Percentiles rank a stretch among this genome's conserved stretches.
phyloP scores from a whole-genome alignment of 1,140 invertebrate genomes.

The Drosophila arizonae region DNA sequence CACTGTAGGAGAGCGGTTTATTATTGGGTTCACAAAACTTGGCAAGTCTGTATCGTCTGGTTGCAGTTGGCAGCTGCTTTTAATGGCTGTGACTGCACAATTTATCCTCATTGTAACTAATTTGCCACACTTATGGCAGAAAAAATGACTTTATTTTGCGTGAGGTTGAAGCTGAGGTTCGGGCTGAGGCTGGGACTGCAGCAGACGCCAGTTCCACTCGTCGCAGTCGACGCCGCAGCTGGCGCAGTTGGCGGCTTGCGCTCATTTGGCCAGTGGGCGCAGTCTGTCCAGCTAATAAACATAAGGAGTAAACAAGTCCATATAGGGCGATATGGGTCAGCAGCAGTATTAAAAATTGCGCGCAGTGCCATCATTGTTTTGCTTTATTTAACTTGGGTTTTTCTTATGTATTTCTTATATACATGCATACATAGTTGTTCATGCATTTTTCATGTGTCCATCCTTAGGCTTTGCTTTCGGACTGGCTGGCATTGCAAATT shows the following conservation, averaged over 20 bases:
- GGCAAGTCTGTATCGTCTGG: constrained; percentile 27
- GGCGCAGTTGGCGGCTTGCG: constrained; percentile 34
- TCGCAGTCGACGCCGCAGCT: neutral
- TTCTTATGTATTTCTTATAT: constrained; percentile 26
- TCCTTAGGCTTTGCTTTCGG: constrained; percentile 10
- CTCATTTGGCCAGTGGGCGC: constrained; percentile 38
- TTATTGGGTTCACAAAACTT: constrained; percentile 7
- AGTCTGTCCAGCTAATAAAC: constrained; percentile 66
- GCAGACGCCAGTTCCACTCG: constrained; percentile 3
- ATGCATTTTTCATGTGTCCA: constrained; percentile 72
- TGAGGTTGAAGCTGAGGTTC: constrained; percentile 11
- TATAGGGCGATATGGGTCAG: constrained; percentile 72
- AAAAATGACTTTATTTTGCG: constrained; percentile 48
- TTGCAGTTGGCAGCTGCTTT: constrained; percentile 18
- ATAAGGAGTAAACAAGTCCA: constrained; percentile 78
- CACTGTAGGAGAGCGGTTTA: constrained; percentile 4
- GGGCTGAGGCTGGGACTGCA: constrained; percentile 1
- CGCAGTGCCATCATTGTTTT: constrained; percentile 53
- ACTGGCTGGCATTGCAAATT: constrained; percentile 62
- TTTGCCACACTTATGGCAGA: constrained; percentile 47
- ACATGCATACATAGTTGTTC: constrained; percentile 14
- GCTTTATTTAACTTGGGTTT: constrained; percentile 34
- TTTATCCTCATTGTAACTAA: constrained; percentile 50
- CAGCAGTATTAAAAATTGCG: constrained; percentile 36
- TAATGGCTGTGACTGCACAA: constrained; percentile 37